Evolutionary conservation across 2,113 vertebrate species (phyloP).

Genomic region (Ammodytes dubius): DNA sequence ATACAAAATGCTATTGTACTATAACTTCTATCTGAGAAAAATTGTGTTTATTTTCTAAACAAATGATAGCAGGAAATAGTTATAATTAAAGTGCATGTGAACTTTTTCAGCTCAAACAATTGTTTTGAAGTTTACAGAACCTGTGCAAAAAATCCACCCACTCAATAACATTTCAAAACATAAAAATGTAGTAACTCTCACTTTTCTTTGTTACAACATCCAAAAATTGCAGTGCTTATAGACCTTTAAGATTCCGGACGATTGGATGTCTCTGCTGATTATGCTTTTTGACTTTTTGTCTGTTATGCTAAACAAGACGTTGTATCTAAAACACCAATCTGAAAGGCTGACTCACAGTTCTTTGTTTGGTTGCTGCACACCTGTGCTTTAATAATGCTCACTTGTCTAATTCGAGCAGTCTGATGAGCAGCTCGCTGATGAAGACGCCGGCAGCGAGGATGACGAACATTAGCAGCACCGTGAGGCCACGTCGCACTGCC

Average conservation of each 20-base stretch:
- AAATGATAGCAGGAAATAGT: neutral
- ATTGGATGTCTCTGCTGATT: neutral
- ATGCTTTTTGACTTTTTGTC: neutral
- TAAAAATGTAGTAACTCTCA: neutral
- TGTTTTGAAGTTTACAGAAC: neutral
- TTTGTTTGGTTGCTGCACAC: neutral
- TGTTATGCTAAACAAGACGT: neutral
- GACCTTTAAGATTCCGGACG: neutral
- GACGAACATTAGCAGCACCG: constrained; percentile 72
- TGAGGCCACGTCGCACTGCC: constrained; percentile 71
- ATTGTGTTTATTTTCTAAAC: too few species aligned
- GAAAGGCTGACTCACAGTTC: neutral
- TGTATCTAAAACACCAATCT: neutral
- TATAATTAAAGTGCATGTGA: too few species aligned
- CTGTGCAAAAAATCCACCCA: neutral
- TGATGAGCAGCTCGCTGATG: constrained; percentile 69
- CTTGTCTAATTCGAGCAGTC: constrained; percentile 51
- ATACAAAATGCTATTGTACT: neutral
- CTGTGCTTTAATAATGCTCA: constrained; percentile 25
- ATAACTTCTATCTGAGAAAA: neutral
- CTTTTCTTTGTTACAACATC: too few species aligned
- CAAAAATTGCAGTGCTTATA: neutral
- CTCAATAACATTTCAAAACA: neutral
- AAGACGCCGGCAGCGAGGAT: constrained; percentile 75
- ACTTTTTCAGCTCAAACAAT: neutral